Percentiles rank a stretch among this genome's conserved stretches.
phyloP scores from a whole-genome alignment of 2,113 vertebrate genomes.

The Cyanoramphus novaezelandiae region DNA sequence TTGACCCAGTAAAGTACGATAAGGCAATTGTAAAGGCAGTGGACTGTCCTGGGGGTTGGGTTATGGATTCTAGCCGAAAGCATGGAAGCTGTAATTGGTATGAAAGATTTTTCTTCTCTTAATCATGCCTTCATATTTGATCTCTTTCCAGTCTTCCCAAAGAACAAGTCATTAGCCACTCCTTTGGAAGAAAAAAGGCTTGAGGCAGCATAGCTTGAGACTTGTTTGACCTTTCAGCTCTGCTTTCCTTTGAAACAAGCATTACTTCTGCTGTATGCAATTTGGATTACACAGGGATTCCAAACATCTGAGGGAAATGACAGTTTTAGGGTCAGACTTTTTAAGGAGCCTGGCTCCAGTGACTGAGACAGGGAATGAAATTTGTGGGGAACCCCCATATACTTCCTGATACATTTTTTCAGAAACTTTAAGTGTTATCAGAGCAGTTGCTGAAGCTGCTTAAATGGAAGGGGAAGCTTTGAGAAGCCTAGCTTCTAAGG shows the following conservation, averaged over 20 bases:
- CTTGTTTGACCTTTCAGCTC: conserved; percentile 5
- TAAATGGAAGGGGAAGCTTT: background rate
- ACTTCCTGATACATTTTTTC: background rate
- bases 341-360: background rate
- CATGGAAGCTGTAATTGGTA: background rate
- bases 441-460: background rate
- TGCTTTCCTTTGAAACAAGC: background rate
- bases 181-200: conserved; percentile 13
- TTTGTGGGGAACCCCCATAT: background rate
- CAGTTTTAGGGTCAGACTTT: background rate
- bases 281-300: background rate
- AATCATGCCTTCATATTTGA: background rate
- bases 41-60: background rate
- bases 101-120: conserved; percentile 12
- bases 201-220: background rate
- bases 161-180: conserved; percentile 22
- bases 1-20: background rate
- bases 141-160: conserved; percentile 23
- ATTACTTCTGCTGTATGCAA: background rate
- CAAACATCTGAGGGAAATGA: background rate
- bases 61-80: background rate
- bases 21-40: background rate
- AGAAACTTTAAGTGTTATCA: background rate
- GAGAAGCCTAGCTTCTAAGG: background rate
- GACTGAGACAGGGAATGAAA: background rate